Evolutionary conservation across 2,797 vertebrate genomes (phyloP), one percentile per base, ranked within the genome.

Genomic region (Girardinus metallicus): DNA sequence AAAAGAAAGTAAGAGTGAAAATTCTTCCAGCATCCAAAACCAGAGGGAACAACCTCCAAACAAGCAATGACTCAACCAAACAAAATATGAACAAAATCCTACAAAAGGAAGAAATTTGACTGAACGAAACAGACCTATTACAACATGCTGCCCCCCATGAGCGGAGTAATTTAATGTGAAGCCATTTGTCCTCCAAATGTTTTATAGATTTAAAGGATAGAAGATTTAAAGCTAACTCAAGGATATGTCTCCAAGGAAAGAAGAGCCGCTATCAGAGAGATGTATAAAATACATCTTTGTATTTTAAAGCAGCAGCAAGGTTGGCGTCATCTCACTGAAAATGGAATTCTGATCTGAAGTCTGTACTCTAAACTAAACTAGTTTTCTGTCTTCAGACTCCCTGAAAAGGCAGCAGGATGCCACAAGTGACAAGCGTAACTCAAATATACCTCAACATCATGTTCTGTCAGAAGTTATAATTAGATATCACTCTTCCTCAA

Each of bases 381-480:
- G 7, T 64, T 34, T 64, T 31, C 34, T 36, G 16, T 21, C 60
- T 36, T 36, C 7, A 64, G 16, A 64, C 62, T 36, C 15, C 57
- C 57, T 62, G 57, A 31, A 62, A 34, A 15, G 2, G 5, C 57
- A 31, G 57, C 57, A 62, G 57, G 29, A 62, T 9, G 31, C 16
- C 60, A 34, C 2, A 16, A 16, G 29, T 29, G 29, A 34, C 60
- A 39, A 66, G 62, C 0, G 4, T 18, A 34, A 3, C 31, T 64
- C 60, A 18, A 64, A 18, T 34, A 23, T 23, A 36, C 34, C 21
- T 39, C 15, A 21, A 66, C 62, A 10, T 66, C 16, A 66, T 11
- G 31, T 66, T 66, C 18, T 60, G 29, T 60, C 57, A 31, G n/a
- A 60, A 60, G 57, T 60, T 60, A 60, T 60, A 60, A 60, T 60